Conservation (phyloP, 1,140 invertebrate species). For the Eulimnadia texana region DNA sequence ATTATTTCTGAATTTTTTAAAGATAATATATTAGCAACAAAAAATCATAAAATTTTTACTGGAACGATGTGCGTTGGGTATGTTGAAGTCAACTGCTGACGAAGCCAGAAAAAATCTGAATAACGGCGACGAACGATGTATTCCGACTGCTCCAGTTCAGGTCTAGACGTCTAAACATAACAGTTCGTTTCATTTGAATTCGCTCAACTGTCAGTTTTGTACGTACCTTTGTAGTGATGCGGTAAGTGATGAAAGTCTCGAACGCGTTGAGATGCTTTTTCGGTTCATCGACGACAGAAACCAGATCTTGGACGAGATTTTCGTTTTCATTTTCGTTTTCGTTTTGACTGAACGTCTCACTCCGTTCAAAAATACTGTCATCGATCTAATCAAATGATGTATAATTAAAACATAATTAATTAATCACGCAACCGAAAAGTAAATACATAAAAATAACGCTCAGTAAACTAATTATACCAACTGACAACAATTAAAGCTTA, state of each 20-base stretch:
- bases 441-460: too few relatives aligned
- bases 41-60: constrained; percentile 35
- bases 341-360: too few relatives aligned
- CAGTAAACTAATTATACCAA: too few relatives aligned
- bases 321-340: background rate
- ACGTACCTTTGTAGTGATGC: constrained; percentile 46
- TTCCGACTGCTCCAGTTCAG: constrained; percentile 48
- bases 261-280: constrained; percentile 58
- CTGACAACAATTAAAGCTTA: too few relatives aligned
- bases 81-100: constrained; percentile 45
- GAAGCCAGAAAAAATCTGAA: constrained; percentile 59
- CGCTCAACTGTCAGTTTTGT: background rate
- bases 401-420: too few relatives aligned
- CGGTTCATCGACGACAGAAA: constrained; percentile 57
- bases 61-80: constrained; percentile 54
- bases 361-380: too few relatives aligned
- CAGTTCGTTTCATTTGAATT: background rate
- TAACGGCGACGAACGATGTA: constrained; percentile 52
- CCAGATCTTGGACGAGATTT: constrained; percentile 25
- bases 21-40: too few relatives aligned
- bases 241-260: constrained; percentile 58
- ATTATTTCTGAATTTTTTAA: too few relatives aligned
- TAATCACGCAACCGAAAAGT: too few relatives aligned
- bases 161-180: constrained; percentile 39
- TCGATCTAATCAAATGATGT: too few relatives aligned